These are phyloP conservation scores for Chaunax sp. DNA, from an alignment of 2,797 vertebrate genomes.

Conservation along the genomic window DNA sequence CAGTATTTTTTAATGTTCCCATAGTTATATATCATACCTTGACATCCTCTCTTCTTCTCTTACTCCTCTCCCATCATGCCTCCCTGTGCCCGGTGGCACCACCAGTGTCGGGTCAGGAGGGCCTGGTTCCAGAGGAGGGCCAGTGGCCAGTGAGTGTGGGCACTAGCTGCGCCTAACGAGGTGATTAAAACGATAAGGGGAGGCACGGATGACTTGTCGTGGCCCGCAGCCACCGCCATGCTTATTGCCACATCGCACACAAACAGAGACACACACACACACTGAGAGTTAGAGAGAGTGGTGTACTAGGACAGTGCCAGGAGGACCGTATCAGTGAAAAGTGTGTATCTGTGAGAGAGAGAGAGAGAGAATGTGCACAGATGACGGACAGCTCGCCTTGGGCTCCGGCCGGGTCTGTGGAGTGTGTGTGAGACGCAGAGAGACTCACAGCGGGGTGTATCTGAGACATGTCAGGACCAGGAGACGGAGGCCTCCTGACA, in stretches of 20 bases:
- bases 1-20: too few relatives aligned
- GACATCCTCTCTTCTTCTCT: too few relatives aligned
- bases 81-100: constrained; percentile 80
- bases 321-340: constrained; percentile 65
- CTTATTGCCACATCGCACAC: constrained; percentile 49
- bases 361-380: constrained; percentile 7
- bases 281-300: constrained; percentile 40
- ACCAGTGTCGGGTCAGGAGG: constrained; percentile 76
- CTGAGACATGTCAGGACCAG: constrained; percentile 78
- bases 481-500: constrained; percentile 81
- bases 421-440: constrained; percentile 74
- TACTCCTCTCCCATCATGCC: constrained; percentile 43
- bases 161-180: constrained; percentile 84
- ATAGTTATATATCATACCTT: too few relatives aligned
- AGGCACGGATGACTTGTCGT: constrained; percentile 87
- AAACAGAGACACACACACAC: constrained; percentile 40
- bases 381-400: constrained; percentile 76
- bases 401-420: constrained; percentile 59
- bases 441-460: constrained; percentile 75
- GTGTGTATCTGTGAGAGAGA: constrained; percentile 28
- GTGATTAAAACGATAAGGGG: constrained; percentile 85
- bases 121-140: constrained; percentile 77
- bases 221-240: constrained; percentile 82
- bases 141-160: constrained; percentile 77
- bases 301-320: constrained; percentile 58